Evolutionary conservation across 1,140 invertebrate species (phyloP), one percentile per base, ranked within the genome.

Genomic region (Pseudomyrmex dendroicus): DNA sequence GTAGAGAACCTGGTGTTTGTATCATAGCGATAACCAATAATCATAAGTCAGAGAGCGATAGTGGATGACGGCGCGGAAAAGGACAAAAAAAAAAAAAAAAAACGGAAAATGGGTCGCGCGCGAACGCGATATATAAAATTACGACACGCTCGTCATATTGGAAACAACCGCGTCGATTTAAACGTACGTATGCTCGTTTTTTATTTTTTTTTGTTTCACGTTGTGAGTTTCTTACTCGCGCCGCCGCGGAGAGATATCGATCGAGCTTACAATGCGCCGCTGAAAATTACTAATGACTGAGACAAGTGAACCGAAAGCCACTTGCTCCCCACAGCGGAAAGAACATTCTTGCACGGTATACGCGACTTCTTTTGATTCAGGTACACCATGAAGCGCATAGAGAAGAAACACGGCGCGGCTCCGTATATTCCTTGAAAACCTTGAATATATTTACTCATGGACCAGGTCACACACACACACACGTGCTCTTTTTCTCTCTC

Each of bases 361-460:
- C 78, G 70, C 70, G 70, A 64, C 57, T 52, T 35, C 48, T 46
- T 46, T 54, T 48, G 48, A 82, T 73, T 57, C 13, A n/a, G 17
- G 3, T 48, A 52, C 62, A 50, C 62, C 52, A 44, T 56, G 62
- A 54, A 82, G 54, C 22, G 50, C 46, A 66, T 70, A 50, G 63
- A 68, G 63, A 76, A 35, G 63, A 76, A 35, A 35, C 35, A 35
- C 67, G 76, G 59, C 54, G 48, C 35, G 35, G 5, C 35, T 35
- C 5, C 35, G 35, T 35, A 35, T 35, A 70, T 84, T 84, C 83
- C 78, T 61, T 25, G 83, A 82, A 84, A 84, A 48, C 83, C 83
- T 84, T 82, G 83, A 80, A 82, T 68, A 74, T 82, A 63, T 84
- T 70, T 82, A 67, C 76, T 13, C 13, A 78, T 66, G 82, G 82